Percentiles rank a stretch among this genome's conserved stretches.
phyloP scores from a whole-genome alignment of 1,140 invertebrate species.

The Hetaerina americana region DNA sequence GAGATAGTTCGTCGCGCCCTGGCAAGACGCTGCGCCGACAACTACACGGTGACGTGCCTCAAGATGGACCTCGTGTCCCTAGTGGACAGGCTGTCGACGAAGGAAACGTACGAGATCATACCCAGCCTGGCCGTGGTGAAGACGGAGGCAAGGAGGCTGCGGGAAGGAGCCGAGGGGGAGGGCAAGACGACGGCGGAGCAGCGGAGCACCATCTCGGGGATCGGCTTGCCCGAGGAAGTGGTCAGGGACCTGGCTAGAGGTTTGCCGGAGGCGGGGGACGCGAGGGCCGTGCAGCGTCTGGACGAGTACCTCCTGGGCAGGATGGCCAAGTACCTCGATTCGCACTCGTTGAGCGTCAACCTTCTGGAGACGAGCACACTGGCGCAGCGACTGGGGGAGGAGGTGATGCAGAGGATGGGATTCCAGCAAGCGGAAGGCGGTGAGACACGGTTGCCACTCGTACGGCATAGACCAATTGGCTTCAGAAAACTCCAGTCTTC shows the following conservation, averaged over 20 bases:
- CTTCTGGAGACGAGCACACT: constrained; percentile 49
- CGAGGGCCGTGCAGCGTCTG: constrained; percentile 57
- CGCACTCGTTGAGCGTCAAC: constrained; percentile 56
- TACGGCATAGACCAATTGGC: not conserved
- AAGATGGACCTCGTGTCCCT: constrained; percentile 67
- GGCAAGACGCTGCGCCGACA: constrained; percentile 48
- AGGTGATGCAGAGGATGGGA: constrained; percentile 20
- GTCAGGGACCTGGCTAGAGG: constrained; percentile 55
- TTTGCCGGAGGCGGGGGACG: constrained; percentile 49
- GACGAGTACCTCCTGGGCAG: constrained; percentile 60
- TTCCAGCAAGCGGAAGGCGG: not conserved
- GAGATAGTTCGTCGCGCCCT: constrained; percentile 14
- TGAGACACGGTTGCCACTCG: not conserved
- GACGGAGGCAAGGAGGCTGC: not conserved
- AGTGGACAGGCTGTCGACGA: constrained; percentile 53
- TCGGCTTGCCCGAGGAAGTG: constrained; percentile 20
- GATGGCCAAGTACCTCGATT: constrained; percentile 52
- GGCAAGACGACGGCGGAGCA: constrained; percentile 38
- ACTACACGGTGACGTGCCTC: constrained; percentile 59
- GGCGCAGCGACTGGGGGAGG: constrained; percentile 31
- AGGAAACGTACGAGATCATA: constrained; percentile 40
- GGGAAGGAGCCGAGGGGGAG: too few species aligned
- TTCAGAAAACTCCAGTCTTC: not conserved
- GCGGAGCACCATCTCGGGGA: not conserved
- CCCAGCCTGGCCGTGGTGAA: constrained; percentile 58